Evolutionary conservation across 2,888 invertebrate genomes (phyloP).

Genomic region (Biston betularia): DNA sequence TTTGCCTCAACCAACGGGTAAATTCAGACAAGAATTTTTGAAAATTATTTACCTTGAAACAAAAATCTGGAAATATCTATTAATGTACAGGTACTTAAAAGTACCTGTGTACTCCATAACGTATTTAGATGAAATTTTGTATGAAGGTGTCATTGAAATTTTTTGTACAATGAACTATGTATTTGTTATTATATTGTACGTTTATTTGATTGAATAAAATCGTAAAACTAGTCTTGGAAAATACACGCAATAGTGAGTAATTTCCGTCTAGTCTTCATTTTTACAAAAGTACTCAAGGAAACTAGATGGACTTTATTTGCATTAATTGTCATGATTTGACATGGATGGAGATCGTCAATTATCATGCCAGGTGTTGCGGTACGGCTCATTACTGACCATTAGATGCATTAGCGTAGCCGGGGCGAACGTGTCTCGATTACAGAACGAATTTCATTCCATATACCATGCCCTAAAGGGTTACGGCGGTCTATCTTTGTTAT

Average conservation of each 20-base stretch:
- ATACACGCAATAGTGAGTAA: too few species aligned
- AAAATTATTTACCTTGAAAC: not conserved
- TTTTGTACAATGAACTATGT: too few species aligned
- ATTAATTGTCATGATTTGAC: constrained; percentile 64
- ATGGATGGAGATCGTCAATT: constrained; percentile 61
- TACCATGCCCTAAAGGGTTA: constrained; percentile 55
- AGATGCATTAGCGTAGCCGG: constrained; percentile 59
- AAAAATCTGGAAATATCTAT: not conserved
- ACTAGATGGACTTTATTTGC: constrained; percentile 50
- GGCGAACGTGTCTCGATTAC: constrained; percentile 70
- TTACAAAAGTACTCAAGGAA: constrained; percentile 1
- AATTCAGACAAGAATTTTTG: not conserved
- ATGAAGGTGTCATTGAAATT: too few species aligned
- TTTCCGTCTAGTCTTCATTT: not conserved
- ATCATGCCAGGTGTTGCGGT: constrained; percentile 66
- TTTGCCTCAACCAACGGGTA: constrained; percentile 9
- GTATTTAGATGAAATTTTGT: too few species aligned
- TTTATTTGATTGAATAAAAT: too few species aligned
- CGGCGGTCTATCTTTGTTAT: constrained; percentile 55
- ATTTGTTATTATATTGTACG: too few species aligned
- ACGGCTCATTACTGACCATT: constrained; percentile 73
- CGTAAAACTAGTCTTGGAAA: too few species aligned
- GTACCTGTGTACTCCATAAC: not conserved
- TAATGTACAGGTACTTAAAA: not conserved
- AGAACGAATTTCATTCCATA: constrained; percentile 62